Percentiles rank a stretch among this genome's conserved stretches.
These are phyloP conservation scores for Limnothrissa miodon DNA, from an alignment of 2,113 vertebrate species.

Conservation along the genomic window DNA sequence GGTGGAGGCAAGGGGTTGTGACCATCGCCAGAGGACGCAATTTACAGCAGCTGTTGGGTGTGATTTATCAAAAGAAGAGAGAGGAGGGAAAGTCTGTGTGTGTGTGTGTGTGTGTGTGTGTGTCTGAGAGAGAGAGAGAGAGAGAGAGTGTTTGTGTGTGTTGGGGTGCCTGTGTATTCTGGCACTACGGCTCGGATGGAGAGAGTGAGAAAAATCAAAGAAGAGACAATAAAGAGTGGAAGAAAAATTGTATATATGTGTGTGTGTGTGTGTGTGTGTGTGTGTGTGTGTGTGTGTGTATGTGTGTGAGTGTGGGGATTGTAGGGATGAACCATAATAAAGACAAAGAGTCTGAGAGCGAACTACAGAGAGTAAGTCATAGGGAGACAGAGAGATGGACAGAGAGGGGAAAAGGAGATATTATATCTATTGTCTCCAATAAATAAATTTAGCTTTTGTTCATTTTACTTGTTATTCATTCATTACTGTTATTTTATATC, in stretches of 20 bases:
- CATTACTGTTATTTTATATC: too few species aligned
- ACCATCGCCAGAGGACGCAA: conserved; percentile 51
- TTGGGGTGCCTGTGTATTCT: neutral
- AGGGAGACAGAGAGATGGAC: conserved; percentile 25
- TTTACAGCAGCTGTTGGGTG: conserved; percentile 63
- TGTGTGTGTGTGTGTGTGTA: neutral
- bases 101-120: conserved; percentile 38
- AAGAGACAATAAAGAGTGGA: conserved; percentile 13
- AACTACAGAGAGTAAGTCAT: neutral
- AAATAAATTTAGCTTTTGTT: too few species aligned
- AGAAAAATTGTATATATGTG: neutral
- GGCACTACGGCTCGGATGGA: conserved; percentile 36
- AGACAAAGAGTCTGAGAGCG: conserved; percentile 17
- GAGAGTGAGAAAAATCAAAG: conserved; percentile 25
- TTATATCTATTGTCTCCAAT: too few species aligned
- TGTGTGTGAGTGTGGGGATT: conserved; percentile 7
- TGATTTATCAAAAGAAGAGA: conserved; percentile 59
- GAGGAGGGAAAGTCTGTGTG: conserved; percentile 49
- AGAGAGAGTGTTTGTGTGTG: conserved; percentile 21
- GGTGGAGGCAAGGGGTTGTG: conserved; percentile 21
- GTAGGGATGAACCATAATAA: conserved; percentile 52
- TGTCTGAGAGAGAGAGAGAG: neutral
- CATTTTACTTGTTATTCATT: too few species aligned
- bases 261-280: neutral
- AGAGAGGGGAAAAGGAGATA: neutral